Base-by-base conservation (phyloP, 1,140 invertebrate species). In the Drosophila auraria region DNA sequence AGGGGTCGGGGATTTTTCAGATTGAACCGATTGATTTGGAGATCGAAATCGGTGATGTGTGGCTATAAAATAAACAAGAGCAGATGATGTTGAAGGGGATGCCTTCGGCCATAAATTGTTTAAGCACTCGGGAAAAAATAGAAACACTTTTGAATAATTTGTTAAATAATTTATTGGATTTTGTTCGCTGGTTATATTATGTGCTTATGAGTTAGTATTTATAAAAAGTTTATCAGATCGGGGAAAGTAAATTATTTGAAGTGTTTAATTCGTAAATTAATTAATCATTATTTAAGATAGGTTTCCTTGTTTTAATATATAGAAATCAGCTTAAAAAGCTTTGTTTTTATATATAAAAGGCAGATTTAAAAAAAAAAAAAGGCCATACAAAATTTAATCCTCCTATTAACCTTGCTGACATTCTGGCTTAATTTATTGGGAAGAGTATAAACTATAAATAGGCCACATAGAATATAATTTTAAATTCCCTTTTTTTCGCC, bases 1-100 rank as follows among this genome's bases (percentile, higher is more conserved):
- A 23, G 58, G 12, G 40, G 58, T n/a, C 1, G 44, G 70, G 51
- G 25, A 36, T 38, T 53, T 51, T 36, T 47, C 20, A 53, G 47
- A 70, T 73, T 72, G 68, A 42, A 33, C 36, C 70, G 71, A 73
- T 73, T 54, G 53, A 73, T 74, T 74, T 61, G 30, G 47, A 27
- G 71, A 74, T 74, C 47, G n/a, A 17, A 73, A 72, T 58, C 33
- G 38, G 23, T 44, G 44, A 60, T 72, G 53, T 40, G 51, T 71
- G 11, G 45, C 40, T n/a, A 33, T 70, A n/a, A 47, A 73, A 73
- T 71, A 73, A 50, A 72, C 44, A 72, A 60, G 27, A 17, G 36
- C 23, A 40, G 36, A 71, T 42, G 51, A 42, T 50, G 20, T 30
- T 51, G 25, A 40, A 25, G 42, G 63, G 69, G 40, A 33, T 38